A percentile compares a stretch with the other conserved stretches of the same genome.
phyloP scores from a whole-genome alignment of 2,113 vertebrate species.

The Cyprinodon brontotheroides region DNA sequence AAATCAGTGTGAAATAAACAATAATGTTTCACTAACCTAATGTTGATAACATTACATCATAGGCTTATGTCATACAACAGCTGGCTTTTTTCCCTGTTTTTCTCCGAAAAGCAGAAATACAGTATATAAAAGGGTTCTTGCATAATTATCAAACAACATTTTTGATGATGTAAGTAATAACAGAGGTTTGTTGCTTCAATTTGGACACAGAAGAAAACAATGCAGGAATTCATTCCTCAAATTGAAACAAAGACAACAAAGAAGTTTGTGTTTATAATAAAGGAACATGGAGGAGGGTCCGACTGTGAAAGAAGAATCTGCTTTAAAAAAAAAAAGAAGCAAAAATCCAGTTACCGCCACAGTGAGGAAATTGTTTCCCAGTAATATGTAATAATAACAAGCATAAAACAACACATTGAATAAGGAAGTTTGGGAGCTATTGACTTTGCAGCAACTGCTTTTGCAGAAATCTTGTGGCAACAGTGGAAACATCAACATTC shows the following conservation, averaged over 20 bases:
- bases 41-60: neutral
- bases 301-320: neutral
- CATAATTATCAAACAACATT: neutral
- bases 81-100: neutral
- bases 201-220: neutral
- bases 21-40: neutral
- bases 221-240: neutral
- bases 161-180: neutral
- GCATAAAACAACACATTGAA: neutral
- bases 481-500: too few species aligned
- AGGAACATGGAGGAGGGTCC: neutral
- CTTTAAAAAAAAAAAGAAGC: neutral
- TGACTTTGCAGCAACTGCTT: too few species aligned
- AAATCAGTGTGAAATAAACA: neutral
- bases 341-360: neutral
- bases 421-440: neutral
- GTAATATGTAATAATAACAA: neutral
- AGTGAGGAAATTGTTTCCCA: conserved; percentile 11
- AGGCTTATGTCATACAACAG: neutral
- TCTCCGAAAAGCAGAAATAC: neutral
- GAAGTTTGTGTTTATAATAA: neutral
- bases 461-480: too few species aligned
- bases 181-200: neutral
- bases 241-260: neutral
- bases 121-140: neutral